Conservation (phyloP, 1,140 invertebrate genomes). For the Bombus cullumanus region DNA sequence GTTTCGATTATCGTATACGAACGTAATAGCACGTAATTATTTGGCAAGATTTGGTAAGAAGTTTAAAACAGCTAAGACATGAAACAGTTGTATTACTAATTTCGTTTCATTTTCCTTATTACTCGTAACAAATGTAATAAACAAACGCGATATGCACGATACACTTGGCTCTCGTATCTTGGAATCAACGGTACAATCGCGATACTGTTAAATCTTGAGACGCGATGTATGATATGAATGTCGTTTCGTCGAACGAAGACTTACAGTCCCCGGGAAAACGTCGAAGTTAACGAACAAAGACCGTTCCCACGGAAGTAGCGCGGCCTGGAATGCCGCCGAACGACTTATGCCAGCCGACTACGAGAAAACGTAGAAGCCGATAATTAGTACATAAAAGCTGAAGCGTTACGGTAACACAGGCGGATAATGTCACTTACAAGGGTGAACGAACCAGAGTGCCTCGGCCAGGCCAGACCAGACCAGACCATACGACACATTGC, state of each 20-base stretch:
- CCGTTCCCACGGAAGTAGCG: slow-evolving; percentile 55
- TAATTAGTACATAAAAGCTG: slow-evolving; percentile 53
- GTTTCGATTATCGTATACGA: too few relatives aligned
- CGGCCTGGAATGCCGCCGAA: slow-evolving; percentile 40
- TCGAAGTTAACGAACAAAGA: slow-evolving; percentile 55
- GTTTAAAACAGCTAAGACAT: too few relatives aligned
- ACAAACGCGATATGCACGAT: too few relatives aligned
- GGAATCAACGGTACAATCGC: neutral
- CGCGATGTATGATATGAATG: neutral
- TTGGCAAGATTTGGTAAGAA: too few relatives aligned
- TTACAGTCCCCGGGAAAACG: slow-evolving; percentile 37
- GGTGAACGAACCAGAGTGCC: slow-evolving; percentile 47
- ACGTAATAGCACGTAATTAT: too few relatives aligned
- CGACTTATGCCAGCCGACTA: slow-evolving; percentile 29
- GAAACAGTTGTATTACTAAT: too few relatives aligned
- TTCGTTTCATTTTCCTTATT: too few relatives aligned
- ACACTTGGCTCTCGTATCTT: neutral
- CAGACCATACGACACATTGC: slow-evolving; percentile 12
- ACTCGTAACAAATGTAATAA: too few relatives aligned
- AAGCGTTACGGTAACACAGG: slow-evolving; percentile 31
- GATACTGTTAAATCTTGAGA: neutral
- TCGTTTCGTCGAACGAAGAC: slow-evolving; percentile 38
- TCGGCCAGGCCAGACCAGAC: too few relatives aligned
- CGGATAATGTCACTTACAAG: slow-evolving; percentile 33
- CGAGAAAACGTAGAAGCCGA: slow-evolving; percentile 43